These are phyloP conservation scores for Caenorhabditis doughertyi DNA, from an alignment of 2,888 invertebrate species.

Conservation along the genomic window DNA sequence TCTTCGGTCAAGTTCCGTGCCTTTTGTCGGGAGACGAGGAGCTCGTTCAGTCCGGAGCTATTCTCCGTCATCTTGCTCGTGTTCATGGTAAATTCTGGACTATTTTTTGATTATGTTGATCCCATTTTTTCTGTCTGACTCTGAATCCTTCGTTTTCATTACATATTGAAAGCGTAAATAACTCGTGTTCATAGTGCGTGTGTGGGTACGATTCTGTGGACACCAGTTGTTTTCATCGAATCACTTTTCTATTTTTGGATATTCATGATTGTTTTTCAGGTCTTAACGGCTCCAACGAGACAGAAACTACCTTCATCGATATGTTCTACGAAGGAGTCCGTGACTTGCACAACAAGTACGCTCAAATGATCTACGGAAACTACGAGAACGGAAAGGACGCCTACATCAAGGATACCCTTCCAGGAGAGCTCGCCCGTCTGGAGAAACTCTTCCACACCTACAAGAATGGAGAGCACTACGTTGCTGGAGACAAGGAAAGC, in stretches of 20 bases:
- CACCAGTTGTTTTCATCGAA: no score
- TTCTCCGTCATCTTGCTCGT: constrained; percentile 75
- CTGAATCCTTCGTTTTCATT: no score
- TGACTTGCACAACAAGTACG: constrained; percentile 74
- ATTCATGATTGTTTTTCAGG: constrained; percentile 49
- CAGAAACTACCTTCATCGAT: constrained; percentile 71
- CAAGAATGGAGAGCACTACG: constrained; percentile 71
- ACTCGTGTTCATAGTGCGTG: no score
- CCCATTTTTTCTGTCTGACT: no score
- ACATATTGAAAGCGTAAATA: no score
- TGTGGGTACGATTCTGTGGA: no score
- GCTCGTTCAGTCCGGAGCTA: constrained; percentile 75
- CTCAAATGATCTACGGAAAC: constrained; percentile 69
- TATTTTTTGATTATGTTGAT: neutral
- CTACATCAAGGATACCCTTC: constrained; percentile 68
- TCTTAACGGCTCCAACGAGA: constrained; percentile 71
- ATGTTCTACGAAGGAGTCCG: constrained; percentile 73
- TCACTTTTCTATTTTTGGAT: no score
- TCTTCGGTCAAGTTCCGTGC: constrained; percentile 75
- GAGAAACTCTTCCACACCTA: constrained; percentile 73
- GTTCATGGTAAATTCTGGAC: constrained; percentile 67
- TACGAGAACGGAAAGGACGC: constrained; percentile 69
- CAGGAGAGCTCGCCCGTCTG: constrained; percentile 65
- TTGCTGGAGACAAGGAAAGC: constrained; percentile 72
- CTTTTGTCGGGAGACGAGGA: constrained; percentile 69